These are phyloP conservation scores for Zaprionus ornatus DNA, from an alignment of 1,140 invertebrate species.

Conservation along the genomic window DNA sequence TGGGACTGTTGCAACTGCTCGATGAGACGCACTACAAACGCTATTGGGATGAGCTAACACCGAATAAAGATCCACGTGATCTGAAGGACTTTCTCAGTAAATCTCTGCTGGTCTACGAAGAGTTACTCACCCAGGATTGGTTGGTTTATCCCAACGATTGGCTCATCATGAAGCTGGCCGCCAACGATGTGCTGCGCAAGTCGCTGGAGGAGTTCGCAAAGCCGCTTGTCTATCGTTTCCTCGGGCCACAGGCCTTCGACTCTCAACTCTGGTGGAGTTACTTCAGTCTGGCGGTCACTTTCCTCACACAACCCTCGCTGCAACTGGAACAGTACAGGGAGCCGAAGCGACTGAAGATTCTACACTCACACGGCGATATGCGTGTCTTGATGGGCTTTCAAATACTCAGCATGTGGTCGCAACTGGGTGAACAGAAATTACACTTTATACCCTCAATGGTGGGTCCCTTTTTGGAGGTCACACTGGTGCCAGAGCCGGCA, in stretches of 20 bases:
- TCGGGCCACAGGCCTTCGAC: slow-evolving; percentile 87
- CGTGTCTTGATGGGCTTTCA: slow-evolving; percentile 96
- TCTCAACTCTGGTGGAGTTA: slow-evolving; percentile 94
- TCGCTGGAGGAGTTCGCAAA: slow-evolving; percentile 94
- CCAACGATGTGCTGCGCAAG: slow-evolving; percentile 94
- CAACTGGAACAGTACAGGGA: slow-evolving; percentile 94
- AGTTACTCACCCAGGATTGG: slow-evolving; percentile 86
- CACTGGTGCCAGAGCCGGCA: slow-evolving; percentile 94
- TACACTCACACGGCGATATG: slow-evolving; percentile 95
- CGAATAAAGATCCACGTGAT: slow-evolving; percentile 87
- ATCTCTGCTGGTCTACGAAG: slow-evolving; percentile 93
- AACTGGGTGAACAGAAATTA: slow-evolving; percentile 90
- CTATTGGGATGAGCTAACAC: slow-evolving; percentile 92
- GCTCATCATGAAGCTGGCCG: slow-evolving; percentile 95
- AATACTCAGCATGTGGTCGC: slow-evolving; percentile 97
- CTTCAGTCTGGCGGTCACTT: slow-evolving; percentile 94
- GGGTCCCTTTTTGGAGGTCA: slow-evolving; percentile 96
- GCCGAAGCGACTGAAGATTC: slow-evolving; percentile 90
- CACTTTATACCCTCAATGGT: slow-evolving; percentile 97
- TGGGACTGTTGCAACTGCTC: slow-evolving; percentile 93
- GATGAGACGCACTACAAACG: slow-evolving; percentile 94
- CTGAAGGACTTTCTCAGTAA: slow-evolving; percentile 96
- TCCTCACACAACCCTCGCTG: slow-evolving; percentile 93
- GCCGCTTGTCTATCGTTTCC: slow-evolving; percentile 93
- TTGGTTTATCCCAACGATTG: slow-evolving; percentile 95